A percentile compares a stretch with the other conserved stretches of the same genome.
phyloP scores from a whole-genome alignment of 1,140 invertebrate genomes.

The Aphis craccivora region DNA sequence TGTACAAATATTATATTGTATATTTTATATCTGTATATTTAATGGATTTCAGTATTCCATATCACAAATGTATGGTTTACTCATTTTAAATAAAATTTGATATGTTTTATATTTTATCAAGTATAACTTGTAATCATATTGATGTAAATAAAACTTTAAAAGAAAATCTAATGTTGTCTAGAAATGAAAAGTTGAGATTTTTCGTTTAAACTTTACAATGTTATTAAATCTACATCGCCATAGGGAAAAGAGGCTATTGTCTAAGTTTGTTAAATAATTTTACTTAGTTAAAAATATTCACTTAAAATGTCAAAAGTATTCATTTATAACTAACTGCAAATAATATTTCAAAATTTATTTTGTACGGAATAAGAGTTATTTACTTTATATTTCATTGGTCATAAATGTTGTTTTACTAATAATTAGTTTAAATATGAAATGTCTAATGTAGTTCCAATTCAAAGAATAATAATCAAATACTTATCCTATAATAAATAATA shows the following conservation, averaged over 20 bases:
- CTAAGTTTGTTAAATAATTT: background rate
- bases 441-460: too few species aligned
- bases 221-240: background rate
- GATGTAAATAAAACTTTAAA: background rate
- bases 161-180: background rate
- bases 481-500: too few species aligned
- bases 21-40: background rate
- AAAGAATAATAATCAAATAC: too few species aligned
- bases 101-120: background rate
- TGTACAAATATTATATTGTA: background rate
- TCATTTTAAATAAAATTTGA: background rate
- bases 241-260: background rate
- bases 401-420: too few species aligned
- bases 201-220: slow-evolving; percentile 2
- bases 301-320: too few species aligned
- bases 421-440: too few species aligned
- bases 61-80: background rate
- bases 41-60: background rate
- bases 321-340: too few species aligned
- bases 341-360: too few species aligned
- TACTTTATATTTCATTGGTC: too few species aligned
- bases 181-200: background rate
- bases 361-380: too few species aligned
- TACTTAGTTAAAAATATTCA: too few species aligned
- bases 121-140: background rate